Conservation (phyloP, 2,888 invertebrate genomes). For the Trachelus iudaicus region DNA sequence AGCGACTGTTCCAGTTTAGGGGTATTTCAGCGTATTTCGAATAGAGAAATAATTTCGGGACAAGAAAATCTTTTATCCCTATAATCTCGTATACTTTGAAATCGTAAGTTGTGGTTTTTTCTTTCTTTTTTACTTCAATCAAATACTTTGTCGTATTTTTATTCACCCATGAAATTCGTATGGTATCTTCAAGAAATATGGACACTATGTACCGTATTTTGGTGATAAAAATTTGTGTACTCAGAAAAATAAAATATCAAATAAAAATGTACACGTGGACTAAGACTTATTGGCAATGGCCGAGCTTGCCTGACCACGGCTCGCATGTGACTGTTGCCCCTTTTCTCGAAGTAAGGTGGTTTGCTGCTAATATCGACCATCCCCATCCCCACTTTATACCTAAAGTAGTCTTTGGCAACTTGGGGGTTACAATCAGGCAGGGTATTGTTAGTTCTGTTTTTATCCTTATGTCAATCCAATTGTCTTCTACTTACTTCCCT, state of each 20-base stretch:
- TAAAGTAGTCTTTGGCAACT: constrained; percentile 23
- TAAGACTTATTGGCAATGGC: not conserved
- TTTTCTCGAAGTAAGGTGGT: constrained; percentile 47
- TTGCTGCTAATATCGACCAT: constrained; percentile 58
- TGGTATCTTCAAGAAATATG: constrained; percentile 27
- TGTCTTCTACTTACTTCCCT: not conserved
- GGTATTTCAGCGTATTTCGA: not conserved
- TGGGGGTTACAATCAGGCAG: not conserved
- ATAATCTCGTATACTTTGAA: not conserved
- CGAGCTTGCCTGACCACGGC: constrained; percentile 40
- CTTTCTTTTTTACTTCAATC: not conserved
- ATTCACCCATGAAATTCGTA: not conserved
- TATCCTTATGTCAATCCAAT: not conserved
- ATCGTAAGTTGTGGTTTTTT: not conserved
- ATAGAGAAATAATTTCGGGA: too few species aligned
- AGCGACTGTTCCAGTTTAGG: not conserved
- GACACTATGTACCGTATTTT: constrained; percentile 16
- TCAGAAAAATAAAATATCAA: constrained; percentile 3
- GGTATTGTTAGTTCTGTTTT: not conserved
- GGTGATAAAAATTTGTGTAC: not conserved
- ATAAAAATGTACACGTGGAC: constrained; percentile 9
- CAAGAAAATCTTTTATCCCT: not conserved
- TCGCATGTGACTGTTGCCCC: constrained; percentile 58
- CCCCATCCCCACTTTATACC: constrained; percentile 46
- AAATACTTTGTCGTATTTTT: not conserved